phyloP scores from a whole-genome alignment of 2,113 vertebrate species.

The Labeo catla region DNA sequence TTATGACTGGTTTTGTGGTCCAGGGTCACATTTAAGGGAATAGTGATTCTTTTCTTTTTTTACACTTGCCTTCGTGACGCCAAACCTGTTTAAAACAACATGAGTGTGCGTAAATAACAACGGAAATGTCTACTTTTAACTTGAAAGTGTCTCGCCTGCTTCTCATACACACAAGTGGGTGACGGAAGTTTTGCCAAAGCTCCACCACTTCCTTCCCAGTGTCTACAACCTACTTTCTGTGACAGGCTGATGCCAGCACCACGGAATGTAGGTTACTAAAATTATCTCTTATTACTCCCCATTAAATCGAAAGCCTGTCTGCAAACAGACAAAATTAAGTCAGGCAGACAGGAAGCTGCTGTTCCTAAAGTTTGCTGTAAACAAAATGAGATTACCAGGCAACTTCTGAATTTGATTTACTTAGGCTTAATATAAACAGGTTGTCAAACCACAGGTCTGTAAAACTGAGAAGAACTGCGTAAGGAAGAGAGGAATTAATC shows the following conservation, averaged over 20 bases:
- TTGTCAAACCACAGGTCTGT: slow-evolving; percentile 72
- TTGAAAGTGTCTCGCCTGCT: slow-evolving; percentile 28
- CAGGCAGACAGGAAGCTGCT: slow-evolving; percentile 72
- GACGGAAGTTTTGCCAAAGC: slow-evolving; percentile 58
- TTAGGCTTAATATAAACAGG: slow-evolving; percentile 76
- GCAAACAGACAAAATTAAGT: slow-evolving; percentile 64
- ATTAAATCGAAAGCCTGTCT: slow-evolving; percentile 19
- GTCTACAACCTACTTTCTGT: slow-evolving; percentile 26
- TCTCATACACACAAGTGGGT: slow-evolving; percentile 71
- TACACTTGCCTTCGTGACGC: not conserved
- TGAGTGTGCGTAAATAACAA: not conserved
- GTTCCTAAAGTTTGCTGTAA: slow-evolving; percentile 73
- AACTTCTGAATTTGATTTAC: slow-evolving; percentile 74
- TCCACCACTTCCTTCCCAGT: not conserved
- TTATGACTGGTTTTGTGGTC: no score
- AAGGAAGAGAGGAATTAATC: slow-evolving; percentile 71
- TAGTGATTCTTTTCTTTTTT: not conserved
- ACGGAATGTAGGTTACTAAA: slow-evolving; percentile 16
- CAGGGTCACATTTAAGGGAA: not conserved
- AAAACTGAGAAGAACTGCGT: slow-evolving; percentile 62
- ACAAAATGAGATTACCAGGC: slow-evolving; percentile 77
- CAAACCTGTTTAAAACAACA: not conserved
- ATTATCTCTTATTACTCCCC: slow-evolving; percentile 29
- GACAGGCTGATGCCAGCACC: slow-evolving; percentile 19
- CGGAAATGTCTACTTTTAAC: no score